Evolutionary conservation across 2,113 vertebrate genomes (phyloP).

Genomic region (Paramisgurnus dabryanus): DNA sequence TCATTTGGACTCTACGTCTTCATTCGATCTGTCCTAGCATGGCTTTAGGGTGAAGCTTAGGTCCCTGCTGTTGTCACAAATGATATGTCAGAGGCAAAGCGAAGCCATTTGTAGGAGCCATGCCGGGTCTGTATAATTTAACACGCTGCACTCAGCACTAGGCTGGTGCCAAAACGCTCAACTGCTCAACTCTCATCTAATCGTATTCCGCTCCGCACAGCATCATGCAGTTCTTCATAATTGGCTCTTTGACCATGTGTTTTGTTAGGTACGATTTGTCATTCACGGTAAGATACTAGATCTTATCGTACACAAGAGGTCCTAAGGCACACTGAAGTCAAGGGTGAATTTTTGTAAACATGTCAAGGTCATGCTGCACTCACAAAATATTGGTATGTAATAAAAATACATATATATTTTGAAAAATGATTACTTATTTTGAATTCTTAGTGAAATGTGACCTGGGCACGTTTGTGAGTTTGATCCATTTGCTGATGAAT

Average conservation of each 20-base stretch:
- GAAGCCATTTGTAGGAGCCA: constrained; percentile 20
- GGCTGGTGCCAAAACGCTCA: constrained; percentile 37
- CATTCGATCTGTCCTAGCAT: constrained; percentile 9
- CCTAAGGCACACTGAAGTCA: not conserved
- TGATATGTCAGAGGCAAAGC: constrained; percentile 43
- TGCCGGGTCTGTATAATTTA: constrained; percentile 49
- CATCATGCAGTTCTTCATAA: constrained; percentile 23
- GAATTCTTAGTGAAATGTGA: no score
- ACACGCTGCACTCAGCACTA: constrained; percentile 42
- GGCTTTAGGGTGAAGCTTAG: constrained; percentile 21
- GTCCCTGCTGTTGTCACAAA: constrained; percentile 47
- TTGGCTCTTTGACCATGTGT: constrained; percentile 23
- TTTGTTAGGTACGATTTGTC: constrained; percentile 34
- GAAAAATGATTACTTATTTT: not conserved
- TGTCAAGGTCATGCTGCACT: no score
- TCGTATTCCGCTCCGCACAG: constrained; percentile 17
- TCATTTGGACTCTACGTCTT: not conserved
- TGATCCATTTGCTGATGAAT: no score
- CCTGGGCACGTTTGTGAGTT: no score
- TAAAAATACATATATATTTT: not conserved
- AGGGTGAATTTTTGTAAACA: not conserved
- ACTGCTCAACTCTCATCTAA: constrained; percentile 22
- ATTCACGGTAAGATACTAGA: not conserved
- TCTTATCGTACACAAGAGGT: not conserved
- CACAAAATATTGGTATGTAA: not conserved